These are phyloP conservation scores for Gryllus bimaculatus DNA, from an alignment of 1,140 invertebrate genomes.

Conservation along the genomic window DNA sequence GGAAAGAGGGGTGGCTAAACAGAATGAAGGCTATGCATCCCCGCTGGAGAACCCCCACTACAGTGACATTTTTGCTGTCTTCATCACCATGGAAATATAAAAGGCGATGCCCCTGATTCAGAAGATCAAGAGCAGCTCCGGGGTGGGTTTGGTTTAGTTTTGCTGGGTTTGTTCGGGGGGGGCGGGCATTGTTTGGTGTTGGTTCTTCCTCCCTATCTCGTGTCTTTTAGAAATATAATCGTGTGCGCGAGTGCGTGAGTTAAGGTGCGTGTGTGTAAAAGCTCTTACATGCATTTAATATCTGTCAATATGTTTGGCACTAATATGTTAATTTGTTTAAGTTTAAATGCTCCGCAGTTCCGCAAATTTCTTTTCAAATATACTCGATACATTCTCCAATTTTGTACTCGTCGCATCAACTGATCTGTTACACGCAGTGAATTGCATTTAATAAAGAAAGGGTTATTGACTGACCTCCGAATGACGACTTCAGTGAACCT, in stretches of 20 bases:
- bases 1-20: no score
- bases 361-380: neutral
- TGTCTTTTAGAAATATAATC: neutral
- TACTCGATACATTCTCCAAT: neutral
- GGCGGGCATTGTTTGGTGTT: neutral
- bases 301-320: neutral
- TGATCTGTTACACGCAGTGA: neutral
- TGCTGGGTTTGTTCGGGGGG: conserved; percentile 18
- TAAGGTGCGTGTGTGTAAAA: no score
- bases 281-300: no score
- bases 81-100: conserved; percentile 10
- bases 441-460: neutral
- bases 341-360: neutral
- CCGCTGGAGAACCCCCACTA: no score
- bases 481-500: conserved; percentile 12
- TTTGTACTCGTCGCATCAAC: neutral
- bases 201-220: neutral
- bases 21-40: no score
- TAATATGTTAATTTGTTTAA: neutral
- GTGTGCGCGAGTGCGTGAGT: no score
- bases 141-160: conserved; percentile 21
- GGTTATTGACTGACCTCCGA: conserved; percentile 9
- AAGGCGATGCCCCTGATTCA: conserved; percentile 9
- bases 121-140: conserved; percentile 8
- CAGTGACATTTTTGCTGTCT: no score